phyloP scores from a whole-genome alignment of 64 coral and sea anemone genomes.

The Dendrophyllia cribrosa region DNA sequence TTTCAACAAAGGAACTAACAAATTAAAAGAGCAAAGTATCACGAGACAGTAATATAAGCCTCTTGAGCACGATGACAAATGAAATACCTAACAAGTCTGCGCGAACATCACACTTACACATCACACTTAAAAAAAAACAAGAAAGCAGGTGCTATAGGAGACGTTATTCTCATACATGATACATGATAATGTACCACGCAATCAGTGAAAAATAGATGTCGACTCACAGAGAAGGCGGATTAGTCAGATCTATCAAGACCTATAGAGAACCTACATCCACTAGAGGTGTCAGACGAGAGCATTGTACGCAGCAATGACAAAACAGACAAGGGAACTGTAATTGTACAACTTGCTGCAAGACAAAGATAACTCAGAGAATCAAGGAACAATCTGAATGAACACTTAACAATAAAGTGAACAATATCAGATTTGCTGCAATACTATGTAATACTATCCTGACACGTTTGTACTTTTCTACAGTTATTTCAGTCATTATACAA shows the following conservation, averaged over 20 bases:
- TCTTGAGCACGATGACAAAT: constrained; percentile 42
- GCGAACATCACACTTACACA: constrained; percentile 48
- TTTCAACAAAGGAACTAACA: too few relatives aligned
- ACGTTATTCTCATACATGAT: too few relatives aligned
- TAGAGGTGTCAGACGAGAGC: constrained; percentile 11
- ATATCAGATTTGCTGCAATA: constrained; percentile 8
- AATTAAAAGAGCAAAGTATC: constrained; percentile 8
- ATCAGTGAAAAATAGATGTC: background rate
- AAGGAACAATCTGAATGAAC: constrained; percentile 8
- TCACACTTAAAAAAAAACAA: too few relatives aligned
- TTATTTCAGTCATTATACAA: too few relatives aligned
- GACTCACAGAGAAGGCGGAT: background rate
- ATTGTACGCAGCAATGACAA: constrained; percentile 1
- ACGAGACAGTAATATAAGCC: constrained; percentile 11
- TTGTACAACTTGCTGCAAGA: constrained; percentile 5
- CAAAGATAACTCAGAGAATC: constrained; percentile 6
- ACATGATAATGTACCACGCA: too few relatives aligned
- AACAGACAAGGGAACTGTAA: background rate
- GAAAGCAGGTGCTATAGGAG: too few relatives aligned
- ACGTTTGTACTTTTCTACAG: too few relatives aligned
- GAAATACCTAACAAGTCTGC: constrained; percentile 52
- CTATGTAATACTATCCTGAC: background rate
- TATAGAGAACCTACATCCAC: background rate
- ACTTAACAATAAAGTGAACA: constrained; percentile 3
- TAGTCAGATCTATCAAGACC: background rate